Evolutionary conservation across 2,888 invertebrate genomes (phyloP), one percentile per base, ranked within the genome.

Genomic region (Tholera decimalis): DNA sequence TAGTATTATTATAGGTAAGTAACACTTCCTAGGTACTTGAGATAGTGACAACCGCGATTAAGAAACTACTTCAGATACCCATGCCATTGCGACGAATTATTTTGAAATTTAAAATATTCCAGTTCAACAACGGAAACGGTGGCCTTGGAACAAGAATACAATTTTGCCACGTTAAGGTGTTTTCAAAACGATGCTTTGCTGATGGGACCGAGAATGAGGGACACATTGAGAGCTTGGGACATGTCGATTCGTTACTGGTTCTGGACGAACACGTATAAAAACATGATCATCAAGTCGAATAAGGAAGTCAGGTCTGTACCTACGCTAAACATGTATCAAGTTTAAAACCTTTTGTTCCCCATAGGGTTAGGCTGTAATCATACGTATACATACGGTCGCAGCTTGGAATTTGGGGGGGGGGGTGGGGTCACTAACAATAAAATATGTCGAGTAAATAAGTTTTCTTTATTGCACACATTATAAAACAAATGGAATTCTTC

Each of bases 171-270:
- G 60, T 95, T 98, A 30, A 96, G 96, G 82, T 98, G 97, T 86
- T 97, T 98, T 79, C 96, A 98, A 79, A 97, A 97, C 30, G 96
- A 96, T 82, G 97, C 96, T 68, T 94, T 98, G 54, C 97, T 99
- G 79, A 95, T 97, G 79, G 97, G 97, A 18, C 96, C 97, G 0
- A 97, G 97, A 28, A 97, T 98, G 85, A 96, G 97, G 57, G 97
- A 97, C 64, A 98, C 97, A 0, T 96, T 99, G 95, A 96, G 97
- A 69, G 96, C 97, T 62, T 99, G 98, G 98, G 98, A 99, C 87
- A 97, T 97, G 92, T 97, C 98, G 15, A 97, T 98, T 0, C 98
- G 98, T 83, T 98, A 97, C 88, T 99, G 98, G 98, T 96, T 99
- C 88, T 98, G 98, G 69, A 96, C 96, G 2, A 97, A 97, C 86